A percentile compares a stretch with the other conserved stretches of the same genome.
Evolutionary conservation across 2,113 vertebrate species (phyloP).

Genomic region (Donacobius atricapilla): DNA sequence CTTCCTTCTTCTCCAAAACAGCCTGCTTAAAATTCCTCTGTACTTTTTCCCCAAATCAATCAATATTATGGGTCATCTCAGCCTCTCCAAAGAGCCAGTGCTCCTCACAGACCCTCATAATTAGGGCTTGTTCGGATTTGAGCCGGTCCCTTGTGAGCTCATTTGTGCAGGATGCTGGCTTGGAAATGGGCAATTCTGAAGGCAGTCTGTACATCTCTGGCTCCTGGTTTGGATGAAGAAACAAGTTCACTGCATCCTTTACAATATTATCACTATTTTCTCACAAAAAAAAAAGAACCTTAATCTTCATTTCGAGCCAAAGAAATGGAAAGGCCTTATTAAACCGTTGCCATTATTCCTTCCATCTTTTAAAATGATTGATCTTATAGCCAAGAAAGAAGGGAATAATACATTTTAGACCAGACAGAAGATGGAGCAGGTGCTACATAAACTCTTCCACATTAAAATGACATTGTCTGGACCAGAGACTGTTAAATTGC

Average conservation of each 20-base stretch:
- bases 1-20: neutral
- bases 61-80: neutral
- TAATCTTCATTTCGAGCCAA: neutral
- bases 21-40: neutral
- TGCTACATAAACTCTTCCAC: neutral
- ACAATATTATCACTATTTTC: neutral
- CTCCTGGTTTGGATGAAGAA: neutral
- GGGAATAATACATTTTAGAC: neutral
- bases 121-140: neutral
- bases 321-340: neutral
- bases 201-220: neutral
- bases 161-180: slow-evolving; percentile 7
- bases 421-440: neutral
- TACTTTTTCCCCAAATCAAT: neutral
- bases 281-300: neutral
- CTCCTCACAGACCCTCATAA: neutral
- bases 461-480: neutral
- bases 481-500: neutral
- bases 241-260: neutral
- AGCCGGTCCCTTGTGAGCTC: slow-evolving; percentile 32
- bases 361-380: neutral
- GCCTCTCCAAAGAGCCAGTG: neutral
- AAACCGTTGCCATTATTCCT: neutral
- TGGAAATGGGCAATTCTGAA: neutral
- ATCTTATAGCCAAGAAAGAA: neutral